Conservation (phyloP, 2,888 invertebrate species). For the Mesochorus sp. region DNA sequence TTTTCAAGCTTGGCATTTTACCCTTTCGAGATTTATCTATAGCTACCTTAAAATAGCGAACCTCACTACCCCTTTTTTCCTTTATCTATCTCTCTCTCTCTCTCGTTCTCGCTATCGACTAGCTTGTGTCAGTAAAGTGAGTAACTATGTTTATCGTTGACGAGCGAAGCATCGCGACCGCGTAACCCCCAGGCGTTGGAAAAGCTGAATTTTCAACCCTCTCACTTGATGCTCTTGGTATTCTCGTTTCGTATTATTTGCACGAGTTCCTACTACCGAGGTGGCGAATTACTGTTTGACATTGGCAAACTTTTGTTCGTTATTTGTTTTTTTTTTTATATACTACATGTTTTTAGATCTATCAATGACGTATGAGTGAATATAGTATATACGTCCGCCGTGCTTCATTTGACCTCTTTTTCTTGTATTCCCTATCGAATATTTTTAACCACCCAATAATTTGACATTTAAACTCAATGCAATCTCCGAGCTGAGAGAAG, state of each 20-base stretch:
- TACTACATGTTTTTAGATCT: background rate
- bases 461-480: constrained; percentile 52
- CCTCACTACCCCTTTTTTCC: background rate
- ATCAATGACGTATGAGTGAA: constrained; percentile 26
- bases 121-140: constrained; percentile 62
- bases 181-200: constrained; percentile 59
- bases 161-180: constrained; percentile 66
- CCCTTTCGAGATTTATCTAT: constrained; percentile 30
- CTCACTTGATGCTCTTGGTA: background rate
- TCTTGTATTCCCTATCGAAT: constrained; percentile 2
- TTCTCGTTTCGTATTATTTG: constrained; percentile 29
- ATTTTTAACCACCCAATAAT: constrained; percentile 59
- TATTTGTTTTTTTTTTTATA: constrained; percentile 21
- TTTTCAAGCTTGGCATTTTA: constrained; percentile 33
- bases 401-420: constrained; percentile 25
- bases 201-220: constrained; percentile 38
- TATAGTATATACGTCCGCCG: background rate
- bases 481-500: too few species aligned
- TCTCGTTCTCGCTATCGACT: constrained; percentile 9
- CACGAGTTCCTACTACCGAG: constrained; percentile 50
- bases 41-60: constrained; percentile 17
- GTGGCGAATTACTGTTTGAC: constrained; percentile 71
- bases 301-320: constrained; percentile 69
- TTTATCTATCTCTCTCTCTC: background rate
- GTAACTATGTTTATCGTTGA: constrained; percentile 71